Percentiles rank a stretch among this genome's conserved stretches.
Conservation (phyloP, 2,113 vertebrate genomes). For the Chionomys nivalis region DNA sequence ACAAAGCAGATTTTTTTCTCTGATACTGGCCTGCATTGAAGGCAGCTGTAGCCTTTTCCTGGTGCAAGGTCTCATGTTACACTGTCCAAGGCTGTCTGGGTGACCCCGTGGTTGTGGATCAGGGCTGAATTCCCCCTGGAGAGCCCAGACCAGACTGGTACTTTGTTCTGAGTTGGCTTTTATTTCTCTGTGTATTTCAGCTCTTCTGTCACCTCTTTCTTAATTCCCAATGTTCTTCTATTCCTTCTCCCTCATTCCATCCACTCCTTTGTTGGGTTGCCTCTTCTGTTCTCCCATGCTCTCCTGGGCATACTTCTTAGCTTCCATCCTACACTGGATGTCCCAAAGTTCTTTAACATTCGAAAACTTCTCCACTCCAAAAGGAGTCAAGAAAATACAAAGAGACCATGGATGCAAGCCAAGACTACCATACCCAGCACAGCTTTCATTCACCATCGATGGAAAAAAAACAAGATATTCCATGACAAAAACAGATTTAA, state of each 20-base stretch:
- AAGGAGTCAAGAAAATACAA: background rate
- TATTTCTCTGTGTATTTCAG: background rate
- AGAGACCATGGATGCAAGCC: too few relatives aligned
- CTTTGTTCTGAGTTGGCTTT: background rate
- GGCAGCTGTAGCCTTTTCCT: background rate
- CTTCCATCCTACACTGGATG: background rate
- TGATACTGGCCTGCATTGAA: background rate
- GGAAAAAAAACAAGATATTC: too few relatives aligned
- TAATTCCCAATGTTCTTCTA: too few relatives aligned
- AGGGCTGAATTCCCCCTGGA: background rate
- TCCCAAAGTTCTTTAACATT: background rate
- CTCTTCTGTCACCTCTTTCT: background rate
- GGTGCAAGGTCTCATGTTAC: background rate
- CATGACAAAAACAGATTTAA: too few relatives aligned
- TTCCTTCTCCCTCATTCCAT: too few relatives aligned
- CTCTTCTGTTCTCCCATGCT: too few relatives aligned
- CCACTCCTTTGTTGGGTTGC: background rate
- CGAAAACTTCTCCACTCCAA: background rate
- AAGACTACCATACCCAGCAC: too few relatives aligned
- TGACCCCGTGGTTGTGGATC: background rate
- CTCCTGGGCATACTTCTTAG: background rate
- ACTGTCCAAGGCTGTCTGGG: background rate
- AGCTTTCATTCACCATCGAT: too few relatives aligned
- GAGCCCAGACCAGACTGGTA: background rate
- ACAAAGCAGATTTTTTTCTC: background rate